Conservation (phyloP, 2,113 vertebrate genomes). For the Pseudonaja textilis region DNA sequence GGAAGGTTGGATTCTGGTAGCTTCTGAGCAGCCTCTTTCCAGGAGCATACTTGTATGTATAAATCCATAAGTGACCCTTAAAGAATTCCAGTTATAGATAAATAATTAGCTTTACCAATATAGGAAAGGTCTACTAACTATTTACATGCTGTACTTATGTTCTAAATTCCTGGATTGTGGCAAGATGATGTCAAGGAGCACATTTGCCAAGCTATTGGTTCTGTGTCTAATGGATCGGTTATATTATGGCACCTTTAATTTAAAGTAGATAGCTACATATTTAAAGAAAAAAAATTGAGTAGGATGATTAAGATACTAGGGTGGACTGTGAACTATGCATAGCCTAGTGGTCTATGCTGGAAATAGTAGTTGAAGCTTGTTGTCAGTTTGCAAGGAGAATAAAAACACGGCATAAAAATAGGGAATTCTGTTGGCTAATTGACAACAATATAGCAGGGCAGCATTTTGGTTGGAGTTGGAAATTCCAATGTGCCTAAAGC, state of each 20-base stretch:
- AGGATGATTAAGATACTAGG: background rate
- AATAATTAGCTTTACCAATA: background rate
- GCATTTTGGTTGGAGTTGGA: background rate
- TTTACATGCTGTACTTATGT: too few relatives aligned
- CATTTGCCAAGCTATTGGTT: too few relatives aligned
- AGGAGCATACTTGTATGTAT: background rate
- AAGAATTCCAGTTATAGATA: background rate
- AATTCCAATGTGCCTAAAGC: background rate
- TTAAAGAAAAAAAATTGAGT: background rate
- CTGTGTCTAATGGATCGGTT: background rate
- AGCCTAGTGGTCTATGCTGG: background rate
- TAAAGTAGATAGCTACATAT: background rate
- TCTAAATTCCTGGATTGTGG: background rate
- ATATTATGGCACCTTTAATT: background rate
- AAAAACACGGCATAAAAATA: background rate
- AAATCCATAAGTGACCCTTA: background rate
- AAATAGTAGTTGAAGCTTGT: slow-evolving; percentile 4
- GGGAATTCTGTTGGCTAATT: background rate
- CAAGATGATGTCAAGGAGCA: background rate
- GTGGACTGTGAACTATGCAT: background rate
- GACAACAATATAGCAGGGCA: background rate
- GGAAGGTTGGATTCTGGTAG: background rate
- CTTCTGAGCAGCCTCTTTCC: background rate
- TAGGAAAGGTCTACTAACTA: background rate
- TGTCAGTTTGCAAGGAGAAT: slow-evolving; percentile 3